Percentiles rank a stretch among this genome's conserved stretches.
phyloP scores from a whole-genome alignment of 2,888 invertebrate genomes.

The Nemapogon koenigi region DNA sequence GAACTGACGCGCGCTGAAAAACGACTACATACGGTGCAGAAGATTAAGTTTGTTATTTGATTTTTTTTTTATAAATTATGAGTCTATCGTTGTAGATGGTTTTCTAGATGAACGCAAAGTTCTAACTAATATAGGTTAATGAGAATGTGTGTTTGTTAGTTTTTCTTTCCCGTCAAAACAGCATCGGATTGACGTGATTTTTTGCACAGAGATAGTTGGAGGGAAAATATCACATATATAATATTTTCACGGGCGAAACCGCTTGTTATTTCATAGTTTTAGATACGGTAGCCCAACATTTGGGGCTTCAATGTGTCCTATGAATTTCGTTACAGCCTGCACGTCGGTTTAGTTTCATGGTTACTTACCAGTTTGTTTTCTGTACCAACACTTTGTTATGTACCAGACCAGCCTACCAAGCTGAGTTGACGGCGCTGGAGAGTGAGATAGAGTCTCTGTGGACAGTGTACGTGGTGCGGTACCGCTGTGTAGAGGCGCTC shows the following conservation, averaged over 20 bases:
- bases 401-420: slow-evolving; percentile 93
- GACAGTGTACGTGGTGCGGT: slow-evolving; percentile 85
- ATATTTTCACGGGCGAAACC: too few relatives aligned
- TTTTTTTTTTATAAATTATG: neutral
- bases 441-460: slow-evolving; percentile 83
- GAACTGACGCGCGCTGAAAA: slow-evolving; percentile 95
- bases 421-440: slow-evolving; percentile 92
- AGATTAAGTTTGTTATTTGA: slow-evolving; percentile 76
- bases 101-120: too few relatives aligned
- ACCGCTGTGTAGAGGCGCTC: slow-evolving; percentile 87
- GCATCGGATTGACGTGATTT: too few relatives aligned
- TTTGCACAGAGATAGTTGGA: too few relatives aligned
- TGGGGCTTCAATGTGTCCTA: too few relatives aligned
- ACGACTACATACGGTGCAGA: slow-evolving; percentile 89
- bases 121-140: too few relatives aligned
- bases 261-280: too few relatives aligned
- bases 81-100: too few relatives aligned
- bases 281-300: too few relatives aligned
- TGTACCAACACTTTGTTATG: neutral
- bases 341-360: neutral
- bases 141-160: too few relatives aligned
- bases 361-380: neutral
- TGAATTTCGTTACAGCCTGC: slow-evolving; percentile 1
- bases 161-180: too few relatives aligned
- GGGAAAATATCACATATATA: too few relatives aligned